Evolutionary conservation across 2,113 vertebrate species (phyloP), one percentile per base, ranked within the genome.

Genomic region (Sisor rabdophorus): DNA sequence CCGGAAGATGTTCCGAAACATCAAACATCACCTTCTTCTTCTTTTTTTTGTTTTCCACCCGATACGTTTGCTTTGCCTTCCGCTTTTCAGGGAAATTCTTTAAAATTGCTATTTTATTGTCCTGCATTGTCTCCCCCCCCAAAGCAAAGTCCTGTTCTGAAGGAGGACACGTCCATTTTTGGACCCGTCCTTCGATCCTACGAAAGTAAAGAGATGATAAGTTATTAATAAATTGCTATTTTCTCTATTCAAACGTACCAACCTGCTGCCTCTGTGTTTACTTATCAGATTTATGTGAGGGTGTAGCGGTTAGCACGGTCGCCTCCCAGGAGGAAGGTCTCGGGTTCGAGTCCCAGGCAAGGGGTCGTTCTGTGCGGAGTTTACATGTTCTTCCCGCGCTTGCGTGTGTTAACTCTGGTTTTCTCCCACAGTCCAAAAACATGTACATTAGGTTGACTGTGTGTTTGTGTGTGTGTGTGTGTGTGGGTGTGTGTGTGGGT

Each of bases 151-250:
- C 81, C 83, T 91, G 90, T 89, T 91, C 88, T 30, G 87, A 89
- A 86, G 88, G 90, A 86, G 90, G 90, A 91, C 81, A 87, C 75
- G 82, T 54, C 28, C 80, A 86, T 87, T 87, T 88, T 68, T 69
- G 72, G 80, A 84, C 80, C 79, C 85, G 82, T 81, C 76, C 81
- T 81, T 78, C 60, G 84, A 93, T 92, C 92, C 91, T 94, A 93
- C 93, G 93, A 95, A 96, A 95, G 95, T 98, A 95, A 93, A 94
- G 90, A 92, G 93, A 93, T 90, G 87, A 91, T 98, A 98, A 98
- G 92, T 99, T 98, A 99, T 99, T 98, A 98, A 98, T 99, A 98
- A 98, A 99, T 96, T 93, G 93, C 92, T 99, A 99, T 99, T 98
- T 99, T 99, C 95, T 93, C 93, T 98, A 98, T 90, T 89, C 88